Conservation (phyloP, 2,113 vertebrate species). For the Psophia crepitans region DNA sequence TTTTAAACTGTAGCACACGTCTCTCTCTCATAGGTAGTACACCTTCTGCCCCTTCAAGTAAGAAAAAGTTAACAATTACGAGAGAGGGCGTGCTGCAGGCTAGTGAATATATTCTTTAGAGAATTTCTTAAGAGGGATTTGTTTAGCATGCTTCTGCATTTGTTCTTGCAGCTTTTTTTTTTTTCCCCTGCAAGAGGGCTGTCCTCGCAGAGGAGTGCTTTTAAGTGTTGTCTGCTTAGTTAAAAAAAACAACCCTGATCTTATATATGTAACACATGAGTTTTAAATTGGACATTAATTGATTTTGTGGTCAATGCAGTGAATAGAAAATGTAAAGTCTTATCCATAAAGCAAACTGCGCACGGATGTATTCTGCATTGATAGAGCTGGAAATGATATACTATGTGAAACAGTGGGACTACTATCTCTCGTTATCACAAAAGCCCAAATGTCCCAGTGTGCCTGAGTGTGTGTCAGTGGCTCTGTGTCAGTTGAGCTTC, state of each 20-base stretch:
- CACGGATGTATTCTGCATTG: background rate
- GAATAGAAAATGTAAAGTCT: background rate
- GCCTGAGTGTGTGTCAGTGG: background rate
- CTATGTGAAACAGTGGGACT: background rate
- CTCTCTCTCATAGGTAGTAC: background rate
- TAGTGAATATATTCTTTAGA: background rate
- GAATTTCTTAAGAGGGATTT: background rate
- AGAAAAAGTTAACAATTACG: background rate
- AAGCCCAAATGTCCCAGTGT: background rate
- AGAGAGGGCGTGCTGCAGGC: background rate
- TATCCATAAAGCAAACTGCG: background rate
- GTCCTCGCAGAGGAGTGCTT: background rate
- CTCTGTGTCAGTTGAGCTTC: background rate
- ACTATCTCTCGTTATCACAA: background rate
- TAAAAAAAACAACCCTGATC: background rate
- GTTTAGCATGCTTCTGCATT: background rate
- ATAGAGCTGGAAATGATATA: background rate
- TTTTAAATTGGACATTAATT: background rate
- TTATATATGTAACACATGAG: background rate
- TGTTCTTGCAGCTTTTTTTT: background rate
- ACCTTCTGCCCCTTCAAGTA: background rate
- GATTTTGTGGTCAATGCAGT: background rate
- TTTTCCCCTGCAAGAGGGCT: background rate
- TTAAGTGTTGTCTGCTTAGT: background rate
- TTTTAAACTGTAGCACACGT: background rate